Evolutionary conservation across 2,888 invertebrate species (phyloP).

Genomic region (Sarcophaga variegata): DNA sequence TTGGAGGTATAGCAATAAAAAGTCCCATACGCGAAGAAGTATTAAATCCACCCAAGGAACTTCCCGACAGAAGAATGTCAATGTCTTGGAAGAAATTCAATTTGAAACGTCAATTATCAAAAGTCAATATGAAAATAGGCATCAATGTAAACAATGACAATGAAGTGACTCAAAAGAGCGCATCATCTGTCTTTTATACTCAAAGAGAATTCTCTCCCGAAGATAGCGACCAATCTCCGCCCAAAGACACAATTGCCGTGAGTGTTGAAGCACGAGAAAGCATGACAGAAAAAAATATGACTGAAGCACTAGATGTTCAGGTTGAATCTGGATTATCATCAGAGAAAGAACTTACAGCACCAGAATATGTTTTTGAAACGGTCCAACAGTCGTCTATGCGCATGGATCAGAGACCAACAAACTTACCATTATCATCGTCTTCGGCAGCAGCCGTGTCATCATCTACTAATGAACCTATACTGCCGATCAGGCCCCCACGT

Average conservation of each 20-base stretch:
- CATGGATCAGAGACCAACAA: slow-evolving; percentile 85
- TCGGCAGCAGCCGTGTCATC: slow-evolving; percentile 20
- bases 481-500: slow-evolving; percentile 84
- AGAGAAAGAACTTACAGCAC: slow-evolving; percentile 5
- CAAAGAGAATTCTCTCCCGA: slow-evolving; percentile 77
- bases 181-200: slow-evolving; percentile 78
- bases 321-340: slow-evolving; percentile 3
- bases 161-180: slow-evolving; percentile 82
- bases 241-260: slow-evolving; percentile 63
- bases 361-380: slow-evolving; percentile 50
- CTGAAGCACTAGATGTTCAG: slow-evolving; percentile 50
- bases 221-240: slow-evolving; percentile 70
- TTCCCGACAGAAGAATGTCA: slow-evolving; percentile 84
- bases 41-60: slow-evolving; percentile 79
- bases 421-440: slow-evolving; percentile 83
- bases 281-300: slow-evolving; percentile 60
- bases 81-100: slow-evolving; percentile 90
- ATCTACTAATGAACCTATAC: slow-evolving; percentile 77
- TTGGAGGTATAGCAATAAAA: slow-evolving; percentile 57
- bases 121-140: slow-evolving; percentile 84
- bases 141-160: slow-evolving; percentile 77
- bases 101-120: slow-evolving; percentile 91
- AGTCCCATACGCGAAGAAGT: slow-evolving; percentile 70
- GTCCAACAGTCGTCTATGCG: slow-evolving; percentile 72
- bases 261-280: slow-evolving; percentile 72